Conservation (phyloP, 2,888 invertebrate genomes). For the Eupeodes latifasciatus region DNA sequence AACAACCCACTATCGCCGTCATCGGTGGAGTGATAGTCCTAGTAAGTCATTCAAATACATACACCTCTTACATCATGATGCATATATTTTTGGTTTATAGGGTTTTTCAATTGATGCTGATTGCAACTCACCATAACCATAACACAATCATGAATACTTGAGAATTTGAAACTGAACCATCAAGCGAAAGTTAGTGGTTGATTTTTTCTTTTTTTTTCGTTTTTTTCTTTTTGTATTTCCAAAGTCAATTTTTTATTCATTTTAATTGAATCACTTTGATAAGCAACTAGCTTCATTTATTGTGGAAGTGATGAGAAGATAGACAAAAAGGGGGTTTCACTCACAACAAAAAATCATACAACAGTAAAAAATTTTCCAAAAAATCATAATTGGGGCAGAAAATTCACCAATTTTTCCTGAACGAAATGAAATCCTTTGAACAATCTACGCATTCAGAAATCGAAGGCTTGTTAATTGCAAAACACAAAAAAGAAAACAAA, state of each 20-base stretch:
- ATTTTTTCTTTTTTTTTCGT: neutral
- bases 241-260: constrained; percentile 27
- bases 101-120: constrained; percentile 64
- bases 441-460: constrained; percentile 52
- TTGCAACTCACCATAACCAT: constrained; percentile 39
- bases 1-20: constrained; percentile 5
- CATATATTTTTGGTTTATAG: neutral
- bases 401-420: neutral
- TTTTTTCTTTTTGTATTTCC: neutral
- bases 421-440: constrained; percentile 63
- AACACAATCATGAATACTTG: constrained; percentile 62
- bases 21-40: neutral
- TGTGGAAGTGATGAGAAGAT: neutral
- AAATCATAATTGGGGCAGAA: constrained; percentile 23
- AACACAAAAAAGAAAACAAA: constrained; percentile 23
- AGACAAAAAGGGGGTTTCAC: too few species aligned
- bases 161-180: constrained; percentile 54
- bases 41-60: neutral
- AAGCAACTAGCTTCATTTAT: neutral
- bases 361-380: neutral
- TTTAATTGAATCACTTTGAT: constrained; percentile 26
- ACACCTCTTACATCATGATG: constrained; percentile 38
- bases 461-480: constrained; percentile 32
- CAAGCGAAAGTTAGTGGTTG: neutral
- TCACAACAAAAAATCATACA: neutral